Evolutionary conservation across 1,140 invertebrate genomes (phyloP).

Genomic region (Schlechtendalia chinensis): DNA sequence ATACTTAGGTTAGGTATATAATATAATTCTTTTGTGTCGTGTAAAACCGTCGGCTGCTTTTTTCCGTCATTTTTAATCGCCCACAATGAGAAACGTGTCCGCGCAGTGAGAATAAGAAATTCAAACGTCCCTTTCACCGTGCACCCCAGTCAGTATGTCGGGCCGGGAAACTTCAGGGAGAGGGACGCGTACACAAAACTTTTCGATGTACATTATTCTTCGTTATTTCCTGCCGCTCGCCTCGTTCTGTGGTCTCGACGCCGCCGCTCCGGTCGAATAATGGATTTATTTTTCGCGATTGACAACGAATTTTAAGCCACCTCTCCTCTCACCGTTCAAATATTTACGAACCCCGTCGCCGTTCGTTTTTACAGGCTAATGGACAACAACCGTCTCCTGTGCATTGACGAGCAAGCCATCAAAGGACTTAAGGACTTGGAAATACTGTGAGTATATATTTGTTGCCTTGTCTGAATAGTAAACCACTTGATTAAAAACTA

Average conservation of each 20-base stretch:
- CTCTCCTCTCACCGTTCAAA: background rate
- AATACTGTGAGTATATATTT: slow-evolving; percentile 72
- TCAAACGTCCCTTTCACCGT: background rate
- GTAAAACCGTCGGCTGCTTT: background rate
- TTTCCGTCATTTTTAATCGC: slow-evolving; percentile 37
- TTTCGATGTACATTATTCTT: slow-evolving; percentile 34
- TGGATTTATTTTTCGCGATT: slow-evolving; percentile 19
- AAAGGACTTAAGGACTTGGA: slow-evolving; percentile 80
- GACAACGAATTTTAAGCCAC: background rate
- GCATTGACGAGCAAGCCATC: slow-evolving; percentile 85
- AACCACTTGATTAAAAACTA: background rate
- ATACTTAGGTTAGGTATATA: background rate
- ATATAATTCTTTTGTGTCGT: slow-evolving; percentile 6
- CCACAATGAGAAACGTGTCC: slow-evolving; percentile 1
- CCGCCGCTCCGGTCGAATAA: background rate
- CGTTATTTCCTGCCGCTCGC: slow-evolving; percentile 14
- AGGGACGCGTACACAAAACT: slow-evolving; percentile 23
- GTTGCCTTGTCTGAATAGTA: no score
- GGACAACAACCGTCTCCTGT: slow-evolving; percentile 91
- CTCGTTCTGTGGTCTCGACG: slow-evolving; percentile 21
- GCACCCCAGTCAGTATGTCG: no score
- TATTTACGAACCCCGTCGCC: slow-evolving; percentile 37
- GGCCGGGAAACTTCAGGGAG: background rate
- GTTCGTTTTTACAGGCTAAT: slow-evolving; percentile 70
- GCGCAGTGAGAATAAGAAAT: background rate